A percentile compares a stretch with the other conserved stretches of the same genome.
These are phyloP conservation scores for Pagetopsis macropterus DNA, from an alignment of 2,797 vertebrate genomes.

Conservation along the genomic window DNA sequence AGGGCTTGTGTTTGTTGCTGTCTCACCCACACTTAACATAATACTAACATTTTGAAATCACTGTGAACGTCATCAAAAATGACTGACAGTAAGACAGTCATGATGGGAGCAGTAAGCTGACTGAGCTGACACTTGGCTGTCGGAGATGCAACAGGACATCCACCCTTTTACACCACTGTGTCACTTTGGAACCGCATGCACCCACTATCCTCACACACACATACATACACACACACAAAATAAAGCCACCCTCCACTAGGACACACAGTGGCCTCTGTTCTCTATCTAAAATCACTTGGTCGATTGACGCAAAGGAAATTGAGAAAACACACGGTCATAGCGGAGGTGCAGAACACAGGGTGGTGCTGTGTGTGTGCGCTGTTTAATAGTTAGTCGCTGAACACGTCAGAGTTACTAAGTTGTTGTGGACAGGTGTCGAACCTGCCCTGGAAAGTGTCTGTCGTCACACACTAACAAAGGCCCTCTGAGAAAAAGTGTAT, in stretches of 20 bases:
- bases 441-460: constrained; percentile 69
- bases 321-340: constrained; percentile 21
- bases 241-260: constrained; percentile 13
- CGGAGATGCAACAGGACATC: constrained; percentile 65
- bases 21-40: neutral
- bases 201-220: constrained; percentile 26
- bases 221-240: constrained; percentile 32
- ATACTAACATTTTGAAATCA: neutral
- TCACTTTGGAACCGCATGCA: constrained; percentile 56
- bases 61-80: constrained; percentile 17
- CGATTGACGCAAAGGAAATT: constrained; percentile 37
- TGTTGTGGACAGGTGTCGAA: constrained; percentile 68
- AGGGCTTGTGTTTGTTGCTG: neutral
- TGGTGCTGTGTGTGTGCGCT: constrained; percentile 14
- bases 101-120: constrained; percentile 47
- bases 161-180: constrained; percentile 72
- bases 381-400: constrained; percentile 23
- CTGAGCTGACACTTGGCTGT: constrained; percentile 71
- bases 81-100: constrained; percentile 25
- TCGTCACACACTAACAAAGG: constrained; percentile 59
- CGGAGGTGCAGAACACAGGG: constrained; percentile 24
- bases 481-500: constrained; percentile 51
- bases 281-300: constrained; percentile 22
- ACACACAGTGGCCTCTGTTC: constrained; percentile 53
- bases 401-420: constrained; percentile 46